Evolutionary conservation across 1,140 invertebrate species (phyloP), one percentile per base, ranked within the genome.

Genomic region (Kradibia gibbosae): DNA sequence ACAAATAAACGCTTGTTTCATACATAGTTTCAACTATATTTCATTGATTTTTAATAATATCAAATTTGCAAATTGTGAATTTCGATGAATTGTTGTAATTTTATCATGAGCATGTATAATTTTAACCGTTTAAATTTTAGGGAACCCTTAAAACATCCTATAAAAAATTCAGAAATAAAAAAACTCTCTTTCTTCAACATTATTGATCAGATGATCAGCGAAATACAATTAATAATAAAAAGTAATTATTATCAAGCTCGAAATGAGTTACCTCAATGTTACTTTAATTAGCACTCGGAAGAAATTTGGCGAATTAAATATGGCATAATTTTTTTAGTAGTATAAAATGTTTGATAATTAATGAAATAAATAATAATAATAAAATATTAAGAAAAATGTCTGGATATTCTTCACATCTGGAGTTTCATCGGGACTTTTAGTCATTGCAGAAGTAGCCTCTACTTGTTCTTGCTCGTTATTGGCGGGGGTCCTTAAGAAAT

Each of bases 281-380:
- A 62, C 8, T 76, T 8, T 71, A 11, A 20, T 81, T 50, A 34
- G 83, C 77, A 48, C 83, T 67, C 15, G 62, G n/a, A 83, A 83
- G 81, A 82, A 78, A 81, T 88, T 89, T 88, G 85, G 87, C 86
- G 88, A 86, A 83, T 83, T 78, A 55, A 80, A n/a, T 88, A 80
- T 80, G 79, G 79, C 79, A 80, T 80, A 53, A 80, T 80, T 11
- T 3, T 22, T 73, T 74, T 75, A 8, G 28, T 60, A 57, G 28
- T 11, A 73, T 53, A 53, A 31, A 73, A 34, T 48, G 42, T n/a
- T 42, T 8, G 65, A 65, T 48, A 70, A 79, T 79, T n/a, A n/a
- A n/a, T n/a, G n/a, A 65, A 50, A 62, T 53, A 22, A 42, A 67
- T 31, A n/a, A 75, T 8, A 75, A 36, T 45, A 31, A 36, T 31